Evolutionary conservation across 2,797 vertebrate genomes (phyloP).

Genomic region (Neoniphon sammara): DNA sequence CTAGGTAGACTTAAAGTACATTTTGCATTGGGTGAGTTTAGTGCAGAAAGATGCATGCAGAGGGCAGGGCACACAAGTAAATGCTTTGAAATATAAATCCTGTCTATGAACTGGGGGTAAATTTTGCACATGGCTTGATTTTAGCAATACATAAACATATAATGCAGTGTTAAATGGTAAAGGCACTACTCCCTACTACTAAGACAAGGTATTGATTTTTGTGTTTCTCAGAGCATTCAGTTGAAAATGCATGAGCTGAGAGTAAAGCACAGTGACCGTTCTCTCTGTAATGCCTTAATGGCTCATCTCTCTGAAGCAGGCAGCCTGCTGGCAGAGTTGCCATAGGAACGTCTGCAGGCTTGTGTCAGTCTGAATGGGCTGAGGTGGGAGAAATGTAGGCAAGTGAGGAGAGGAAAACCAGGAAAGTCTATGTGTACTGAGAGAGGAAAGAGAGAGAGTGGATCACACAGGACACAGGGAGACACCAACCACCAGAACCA

Average conservation of each 20-base stretch:
- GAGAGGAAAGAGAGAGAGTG: conserved; percentile 31
- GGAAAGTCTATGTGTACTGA: conserved; percentile 17
- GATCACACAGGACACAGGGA: conserved; percentile 77
- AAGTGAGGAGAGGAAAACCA: conserved; percentile 32
- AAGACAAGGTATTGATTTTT: not conserved
- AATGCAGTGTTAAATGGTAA: not conserved
- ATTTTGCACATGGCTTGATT: not conserved
- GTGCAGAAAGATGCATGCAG: too few species aligned
- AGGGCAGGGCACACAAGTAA: not conserved
- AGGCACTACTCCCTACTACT: not conserved
- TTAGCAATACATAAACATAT: not conserved
- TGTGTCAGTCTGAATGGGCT: conserved; percentile 19
- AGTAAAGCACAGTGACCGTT: not conserved
- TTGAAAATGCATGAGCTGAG: not conserved
- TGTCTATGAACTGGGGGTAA: not conserved
- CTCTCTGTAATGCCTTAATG: not conserved
- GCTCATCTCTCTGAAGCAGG: not conserved
- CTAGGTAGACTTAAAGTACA: too few species aligned
- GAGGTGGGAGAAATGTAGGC: conserved; percentile 20
- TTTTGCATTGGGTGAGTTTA: too few species aligned
- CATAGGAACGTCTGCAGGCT: conserved; percentile 35
- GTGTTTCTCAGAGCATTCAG: not conserved
- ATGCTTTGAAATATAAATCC: not conserved
- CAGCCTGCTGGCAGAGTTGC: conserved; percentile 29
- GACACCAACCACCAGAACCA: conserved; percentile 85